Evolutionary conservation across 2,113 vertebrate genomes (phyloP), one percentile per base, ranked within the genome.

Genomic region (Sus scrofa): DNA sequence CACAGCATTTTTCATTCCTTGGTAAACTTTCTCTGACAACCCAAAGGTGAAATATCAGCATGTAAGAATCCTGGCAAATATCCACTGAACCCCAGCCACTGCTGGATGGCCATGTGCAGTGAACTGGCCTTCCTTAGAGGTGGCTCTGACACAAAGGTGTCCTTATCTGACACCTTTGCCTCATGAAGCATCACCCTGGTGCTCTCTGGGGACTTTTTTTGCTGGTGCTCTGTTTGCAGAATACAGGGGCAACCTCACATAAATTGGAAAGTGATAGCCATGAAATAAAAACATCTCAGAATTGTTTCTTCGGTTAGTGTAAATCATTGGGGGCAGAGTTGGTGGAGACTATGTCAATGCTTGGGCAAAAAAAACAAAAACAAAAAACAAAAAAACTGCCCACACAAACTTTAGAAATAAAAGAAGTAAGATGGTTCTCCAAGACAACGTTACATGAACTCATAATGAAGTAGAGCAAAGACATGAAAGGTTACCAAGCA

Each of bases 21-120:
- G 82, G 93, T 98, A 98, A 39, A 7, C 63, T 81, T 62, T 94
- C 86, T 62, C 98, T 98, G 86, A 34, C 94, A 87, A 97, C 34
- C 91, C 9, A 81, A 30, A 84, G 14, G 27, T 44, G 32, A 77
- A 39, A 67, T 16, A 32, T 0, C 62, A 39, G 30, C 39, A 62
- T 22, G 2, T 27, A 20, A 65, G 70, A 79, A 63, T 65, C 71
- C 37, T 68, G 39, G 77, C 18, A 34, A 22, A 2, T 32, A 58
- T 7, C 60, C 7, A 3, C 0, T n/a, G 63, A 93, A 13, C 26
- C 9, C 52, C 78, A n/a, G 34, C 18, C 52, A 37, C 19, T 14
- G 60, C 67, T 5, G 8, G 70, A 34, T 4, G 18, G 70, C 52
- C 58, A 6, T 0, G 8, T 32, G 18, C 13, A 10, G 1, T 54